A percentile compares a stretch with the other conserved stretches of the same genome.
phyloP scores from a whole-genome alignment of 2,113 vertebrate species.

The Mesitornis unicolor region DNA sequence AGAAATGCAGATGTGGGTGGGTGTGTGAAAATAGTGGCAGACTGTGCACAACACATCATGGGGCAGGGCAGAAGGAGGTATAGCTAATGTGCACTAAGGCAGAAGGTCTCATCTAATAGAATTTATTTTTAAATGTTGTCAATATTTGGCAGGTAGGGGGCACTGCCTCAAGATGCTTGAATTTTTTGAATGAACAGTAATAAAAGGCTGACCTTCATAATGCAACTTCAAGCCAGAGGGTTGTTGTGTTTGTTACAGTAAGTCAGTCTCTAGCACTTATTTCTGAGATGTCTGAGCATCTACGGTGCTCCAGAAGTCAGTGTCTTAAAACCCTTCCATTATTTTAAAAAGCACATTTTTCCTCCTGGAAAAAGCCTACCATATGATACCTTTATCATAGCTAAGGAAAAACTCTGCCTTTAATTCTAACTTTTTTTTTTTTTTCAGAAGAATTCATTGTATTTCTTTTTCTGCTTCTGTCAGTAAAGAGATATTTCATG shows the following conservation, averaged over 20 bases:
- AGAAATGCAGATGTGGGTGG: background rate
- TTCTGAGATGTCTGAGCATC: background rate
- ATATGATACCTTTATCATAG: background rate
- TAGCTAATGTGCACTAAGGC: background rate
- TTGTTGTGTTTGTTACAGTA: background rate
- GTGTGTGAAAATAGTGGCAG: background rate
- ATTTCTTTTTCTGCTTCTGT: background rate
- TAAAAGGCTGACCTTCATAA: background rate
- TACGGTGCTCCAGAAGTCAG: fast-evolving
- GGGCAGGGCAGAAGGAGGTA: background rate
- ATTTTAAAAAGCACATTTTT: background rate
- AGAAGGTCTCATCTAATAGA: background rate
- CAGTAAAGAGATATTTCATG: background rate
- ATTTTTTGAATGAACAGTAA: background rate
- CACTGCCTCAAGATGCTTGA: background rate
- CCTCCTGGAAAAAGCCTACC: background rate
- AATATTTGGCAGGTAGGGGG: background rate
- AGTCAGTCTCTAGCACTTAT: background rate
- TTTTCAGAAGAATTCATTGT: background rate
- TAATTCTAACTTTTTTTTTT: background rate
- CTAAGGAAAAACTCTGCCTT: background rate
- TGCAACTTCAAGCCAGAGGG: background rate
- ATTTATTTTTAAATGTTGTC: background rate
- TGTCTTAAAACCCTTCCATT: background rate
- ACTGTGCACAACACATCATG: fast-evolving